Evolutionary conservation across 1,140 invertebrate species (phyloP).

Genomic region (Drosophila ananassae): DNA sequence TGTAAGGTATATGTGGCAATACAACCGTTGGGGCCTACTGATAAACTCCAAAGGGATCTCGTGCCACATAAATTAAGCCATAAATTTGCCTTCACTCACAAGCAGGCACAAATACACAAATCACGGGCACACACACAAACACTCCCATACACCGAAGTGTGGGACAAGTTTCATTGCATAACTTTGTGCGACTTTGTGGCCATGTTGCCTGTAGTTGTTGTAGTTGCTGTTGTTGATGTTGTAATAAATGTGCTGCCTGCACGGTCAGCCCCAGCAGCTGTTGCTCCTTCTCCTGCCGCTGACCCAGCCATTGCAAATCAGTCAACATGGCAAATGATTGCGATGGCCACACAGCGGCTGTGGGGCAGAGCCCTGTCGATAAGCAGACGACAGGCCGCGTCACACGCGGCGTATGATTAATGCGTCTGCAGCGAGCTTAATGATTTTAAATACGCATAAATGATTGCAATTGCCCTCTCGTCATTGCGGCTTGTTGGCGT

Average conservation of each 20-base stretch:
- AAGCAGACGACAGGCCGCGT: conserved; percentile 34
- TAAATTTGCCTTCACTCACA: conserved; percentile 42
- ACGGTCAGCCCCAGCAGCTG: conserved; percentile 27
- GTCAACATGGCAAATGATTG: conserved; percentile 51
- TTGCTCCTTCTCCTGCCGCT: conserved; percentile 2
- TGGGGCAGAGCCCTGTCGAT: conserved; percentile 31
- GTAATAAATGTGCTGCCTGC: conserved; percentile 15
- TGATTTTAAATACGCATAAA: conserved; percentile 60
- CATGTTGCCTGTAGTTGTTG: conserved; percentile 8
- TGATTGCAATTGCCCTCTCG: conserved; percentile 41
- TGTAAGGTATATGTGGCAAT: background rate
- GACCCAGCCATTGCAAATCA: conserved; percentile 42
- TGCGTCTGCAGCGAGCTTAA: conserved; percentile 57
- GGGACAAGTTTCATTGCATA: conserved; percentile 49
- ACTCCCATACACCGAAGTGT: background rate
- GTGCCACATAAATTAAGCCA: conserved; percentile 51
- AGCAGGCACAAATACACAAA: conserved; percentile 35
- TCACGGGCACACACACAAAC: conserved; percentile 18
- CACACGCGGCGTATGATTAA: conserved; percentile 66
- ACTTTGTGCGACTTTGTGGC: conserved; percentile 51
- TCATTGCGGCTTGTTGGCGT: conserved; percentile 4
- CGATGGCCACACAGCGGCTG: conserved; percentile 11
- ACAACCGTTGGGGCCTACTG: conserved; percentile 5
- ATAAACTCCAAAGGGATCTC: conserved; percentile 23
- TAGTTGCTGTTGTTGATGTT: conserved; percentile 1